Evolutionary conservation across 2,888 invertebrate genomes (phyloP).

Genomic region (Belgica antarctica): DNA sequence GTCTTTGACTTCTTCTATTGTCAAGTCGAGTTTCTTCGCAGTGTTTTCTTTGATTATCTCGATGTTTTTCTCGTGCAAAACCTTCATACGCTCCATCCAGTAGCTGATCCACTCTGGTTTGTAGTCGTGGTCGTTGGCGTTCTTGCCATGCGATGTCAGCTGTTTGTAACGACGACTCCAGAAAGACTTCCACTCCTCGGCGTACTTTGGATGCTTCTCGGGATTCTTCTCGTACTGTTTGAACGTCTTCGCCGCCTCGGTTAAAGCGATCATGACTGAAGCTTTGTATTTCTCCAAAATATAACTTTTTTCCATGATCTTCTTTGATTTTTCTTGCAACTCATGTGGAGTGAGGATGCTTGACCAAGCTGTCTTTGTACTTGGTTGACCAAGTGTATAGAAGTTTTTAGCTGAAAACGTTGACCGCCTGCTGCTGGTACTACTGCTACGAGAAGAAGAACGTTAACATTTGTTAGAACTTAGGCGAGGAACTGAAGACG

Average conservation of each 20-base stretch:
- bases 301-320: conserved; percentile 56
- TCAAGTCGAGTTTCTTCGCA: not conserved
- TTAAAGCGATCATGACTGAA: conserved; percentile 52
- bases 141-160: conserved; percentile 60
- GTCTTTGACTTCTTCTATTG: not conserved
- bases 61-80: conserved; percentile 69
- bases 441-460: too few relatives aligned
- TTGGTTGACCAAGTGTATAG: too few relatives aligned
- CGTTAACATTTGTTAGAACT: too few relatives aligned
- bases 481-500: too few relatives aligned
- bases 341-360: conserved; percentile 52
- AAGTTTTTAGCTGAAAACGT: too few relatives aligned
- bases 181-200: conserved; percentile 86
- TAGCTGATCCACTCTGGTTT: conserved; percentile 85
- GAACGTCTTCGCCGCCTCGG: conserved; percentile 62
- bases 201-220: conserved; percentile 83
- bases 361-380: too few relatives aligned
- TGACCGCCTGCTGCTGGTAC: too few relatives aligned
- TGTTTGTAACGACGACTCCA: conserved; percentile 84
- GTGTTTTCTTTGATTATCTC: not conserved
- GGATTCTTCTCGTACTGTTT: conserved; percentile 80
- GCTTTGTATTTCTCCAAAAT: conserved; percentile 59
- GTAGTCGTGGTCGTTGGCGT: conserved; percentile 62
- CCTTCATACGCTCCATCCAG: conserved; percentile 81
- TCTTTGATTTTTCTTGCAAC: conserved; percentile 52